These are phyloP conservation scores for Arctia plantaginis DNA, from an alignment of 2,888 invertebrate genomes.

Conservation along the genomic window DNA sequence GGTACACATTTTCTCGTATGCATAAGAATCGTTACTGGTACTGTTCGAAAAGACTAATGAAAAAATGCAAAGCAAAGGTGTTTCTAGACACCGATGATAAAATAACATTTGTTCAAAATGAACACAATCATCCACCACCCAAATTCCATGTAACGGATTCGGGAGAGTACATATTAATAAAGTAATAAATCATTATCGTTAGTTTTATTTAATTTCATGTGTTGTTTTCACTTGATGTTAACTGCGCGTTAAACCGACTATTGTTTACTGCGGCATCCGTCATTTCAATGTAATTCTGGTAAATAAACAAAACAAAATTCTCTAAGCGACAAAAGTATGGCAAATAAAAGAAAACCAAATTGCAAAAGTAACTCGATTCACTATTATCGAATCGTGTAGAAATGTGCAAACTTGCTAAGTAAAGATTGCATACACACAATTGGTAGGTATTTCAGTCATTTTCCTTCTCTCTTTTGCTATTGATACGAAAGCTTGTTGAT, in stretches of 20 bases:
- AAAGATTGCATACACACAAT: no score
- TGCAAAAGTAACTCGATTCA: no score
- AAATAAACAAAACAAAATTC: no score
- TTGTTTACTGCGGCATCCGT: not conserved
- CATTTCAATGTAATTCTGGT: no score
- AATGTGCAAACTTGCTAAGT: no score
- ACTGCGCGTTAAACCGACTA: not conserved
- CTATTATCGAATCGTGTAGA: no score
- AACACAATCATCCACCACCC: slow-evolving; percentile 17
- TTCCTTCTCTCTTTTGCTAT: no score
- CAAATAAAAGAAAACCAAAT: no score
- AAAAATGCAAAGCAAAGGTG: slow-evolving; percentile 12
- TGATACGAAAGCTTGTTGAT: no score
- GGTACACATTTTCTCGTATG: not conserved
- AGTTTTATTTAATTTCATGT: not conserved
- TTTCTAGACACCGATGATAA: slow-evolving; percentile 2
- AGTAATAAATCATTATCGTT: not conserved
- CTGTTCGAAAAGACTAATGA: slow-evolving; percentile 5
- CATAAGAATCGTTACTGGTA: slow-evolving; percentile 6
- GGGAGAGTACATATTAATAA: slow-evolving; percentile 5
- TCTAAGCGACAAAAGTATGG: no score
- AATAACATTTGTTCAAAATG: not conserved
- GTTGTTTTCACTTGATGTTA: not conserved
- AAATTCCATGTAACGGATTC: not conserved
- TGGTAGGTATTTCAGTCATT: no score